phyloP scores from a whole-genome alignment of 2,888 invertebrate genomes.

The Thymelicus acteon region DNA sequence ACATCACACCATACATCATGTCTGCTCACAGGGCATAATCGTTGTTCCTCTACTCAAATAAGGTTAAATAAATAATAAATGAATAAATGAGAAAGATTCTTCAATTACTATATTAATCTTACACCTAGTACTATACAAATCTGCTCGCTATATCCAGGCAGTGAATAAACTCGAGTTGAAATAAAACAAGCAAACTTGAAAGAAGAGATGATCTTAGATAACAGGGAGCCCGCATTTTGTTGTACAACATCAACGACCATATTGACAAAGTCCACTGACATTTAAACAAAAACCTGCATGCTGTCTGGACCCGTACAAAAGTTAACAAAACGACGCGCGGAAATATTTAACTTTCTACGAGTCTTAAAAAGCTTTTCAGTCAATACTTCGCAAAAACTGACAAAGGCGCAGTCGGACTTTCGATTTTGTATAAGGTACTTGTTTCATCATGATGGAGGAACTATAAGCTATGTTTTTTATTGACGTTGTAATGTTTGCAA shows the following conservation, averaged over 20 bases:
- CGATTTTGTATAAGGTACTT: slow-evolving; percentile 30
- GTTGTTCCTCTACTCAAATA: no score
- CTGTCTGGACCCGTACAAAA: slow-evolving; percentile 15
- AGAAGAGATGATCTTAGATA: slow-evolving; percentile 15
- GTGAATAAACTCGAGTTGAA: background rate
- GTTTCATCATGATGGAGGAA: background rate
- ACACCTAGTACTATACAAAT: no score
- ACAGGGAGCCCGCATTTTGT: slow-evolving; percentile 7
- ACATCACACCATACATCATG: no score
- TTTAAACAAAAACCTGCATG: slow-evolving; percentile 29
- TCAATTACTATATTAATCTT: no score
- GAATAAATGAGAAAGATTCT: no score
- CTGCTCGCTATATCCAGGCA: no score
- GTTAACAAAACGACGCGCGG: slow-evolving; percentile 23
- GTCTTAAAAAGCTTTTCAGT: slow-evolving; percentile 32
- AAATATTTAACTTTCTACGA: slow-evolving; percentile 36
- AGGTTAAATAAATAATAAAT: no score
- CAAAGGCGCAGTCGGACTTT: slow-evolving; percentile 27
- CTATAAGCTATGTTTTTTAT: background rate
- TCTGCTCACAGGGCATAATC: no score
- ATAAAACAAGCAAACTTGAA: slow-evolving; percentile 2
- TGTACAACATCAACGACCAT: slow-evolving; percentile 7
- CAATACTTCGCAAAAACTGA: slow-evolving; percentile 34
- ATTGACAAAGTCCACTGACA: slow-evolving; percentile 5
- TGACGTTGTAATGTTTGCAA: background rate